Base-by-base conservation (phyloP, 2,888 invertebrate genomes). In the Busseola fusca region DNA sequence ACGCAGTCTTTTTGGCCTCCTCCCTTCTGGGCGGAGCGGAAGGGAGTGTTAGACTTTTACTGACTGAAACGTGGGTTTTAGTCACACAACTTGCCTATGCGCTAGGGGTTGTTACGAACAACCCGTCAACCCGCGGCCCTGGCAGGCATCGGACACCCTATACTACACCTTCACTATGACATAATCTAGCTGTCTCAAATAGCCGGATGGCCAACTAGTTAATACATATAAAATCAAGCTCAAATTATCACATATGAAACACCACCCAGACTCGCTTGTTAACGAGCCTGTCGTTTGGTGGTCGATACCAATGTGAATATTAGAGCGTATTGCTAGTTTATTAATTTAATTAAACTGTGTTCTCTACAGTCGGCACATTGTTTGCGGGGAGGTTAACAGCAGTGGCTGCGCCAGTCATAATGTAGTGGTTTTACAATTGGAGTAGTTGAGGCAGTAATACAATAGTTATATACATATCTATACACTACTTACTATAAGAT, bases 301-400 rank as follows among this genome's bases (percentile, higher is more conserved):
- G 3, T 34, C 30, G 18, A 64, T 64, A 64, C 30, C 0, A 21
- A 6, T 34, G 60, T 34, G 60, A 48, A 63, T 50, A 64, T 68
- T 48, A 30, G 10, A 37, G n/a, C 54, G 57, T 48, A 14, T n/a
- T n/a, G 62, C 21, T 34, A 65, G 60, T 72, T 77, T 78, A 77
- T 76, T 63, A 66, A 71, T 76, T 77, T 77, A 77, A 77, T 77
- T 75, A 75, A 75, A 71, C 68, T 25, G 57, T 58, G 67, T 57
- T 57, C 64, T 18, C 9, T 59, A 62, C 64, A 77, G 34, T 30
- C 37, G 60, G 60, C 45, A 63, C 72, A 34, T 25, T 64, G 72
- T 77, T 48, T 68, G 73, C 45, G 73, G 64, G 16, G 21, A 62
- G 42, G 48, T 48, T 52, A 40, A 72, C 59, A 50, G 27, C 52